Percentiles rank a stretch among this genome's conserved stretches.
phyloP scores from a whole-genome alignment of 2,113 vertebrate genomes.

The Pithys albifrons region DNA sequence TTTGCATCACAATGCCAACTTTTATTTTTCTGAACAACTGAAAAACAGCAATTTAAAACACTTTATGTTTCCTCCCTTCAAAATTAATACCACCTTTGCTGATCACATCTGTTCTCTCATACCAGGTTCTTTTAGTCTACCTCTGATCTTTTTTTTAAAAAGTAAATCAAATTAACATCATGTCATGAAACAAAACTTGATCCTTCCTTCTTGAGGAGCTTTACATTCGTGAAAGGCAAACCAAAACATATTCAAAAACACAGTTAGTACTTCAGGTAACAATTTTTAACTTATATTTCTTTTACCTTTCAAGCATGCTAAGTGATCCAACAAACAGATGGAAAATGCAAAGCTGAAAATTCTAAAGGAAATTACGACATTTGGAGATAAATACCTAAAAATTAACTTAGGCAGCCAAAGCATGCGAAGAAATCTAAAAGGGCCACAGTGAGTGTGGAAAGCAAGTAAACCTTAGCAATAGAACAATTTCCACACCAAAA shows the following conservation, averaged over 20 bases:
- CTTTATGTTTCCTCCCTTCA: background rate
- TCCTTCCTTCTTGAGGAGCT: background rate
- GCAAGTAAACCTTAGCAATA: background rate
- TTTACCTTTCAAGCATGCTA: background rate
- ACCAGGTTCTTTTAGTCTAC: background rate
- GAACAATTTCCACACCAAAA: background rate
- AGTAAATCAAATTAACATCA: background rate
- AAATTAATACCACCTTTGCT: background rate
- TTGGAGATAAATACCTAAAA: background rate
- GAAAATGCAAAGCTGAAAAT: background rate
- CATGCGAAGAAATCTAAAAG: background rate
- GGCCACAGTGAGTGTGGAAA: background rate
- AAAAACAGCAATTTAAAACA: background rate
- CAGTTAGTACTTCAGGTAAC: background rate
- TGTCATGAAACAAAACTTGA: background rate
- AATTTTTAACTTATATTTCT: background rate
- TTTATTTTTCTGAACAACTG: background rate
- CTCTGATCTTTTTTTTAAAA: background rate
- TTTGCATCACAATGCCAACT: background rate
- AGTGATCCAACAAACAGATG: accelerated
- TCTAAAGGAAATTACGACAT: background rate
- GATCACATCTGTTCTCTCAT: background rate
- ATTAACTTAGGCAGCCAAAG: background rate
- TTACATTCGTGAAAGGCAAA: background rate
- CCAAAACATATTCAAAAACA: background rate